Base-by-base conservation (phyloP, 2,797 vertebrate genomes). In the Eulemur mongoz region DNA sequence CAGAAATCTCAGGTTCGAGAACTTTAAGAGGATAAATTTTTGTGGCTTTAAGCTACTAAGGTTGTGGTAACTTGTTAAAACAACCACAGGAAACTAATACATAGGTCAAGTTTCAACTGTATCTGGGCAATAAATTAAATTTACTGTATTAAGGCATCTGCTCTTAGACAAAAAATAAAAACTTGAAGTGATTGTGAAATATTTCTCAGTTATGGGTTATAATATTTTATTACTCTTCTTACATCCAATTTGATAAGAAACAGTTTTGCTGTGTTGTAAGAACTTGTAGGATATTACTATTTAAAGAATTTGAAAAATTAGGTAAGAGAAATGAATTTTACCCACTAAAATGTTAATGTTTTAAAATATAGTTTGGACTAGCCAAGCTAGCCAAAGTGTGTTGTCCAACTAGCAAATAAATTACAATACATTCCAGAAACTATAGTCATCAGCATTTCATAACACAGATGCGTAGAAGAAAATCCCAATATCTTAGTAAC, bases 391-490 rank as follows among this genome's bases (percentile, higher is more conserved):
- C 35, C 59, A 92, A 86, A 86, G 59, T 52, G 50, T 35, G 13
- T 87, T 82, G 57, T 83, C 75, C 40, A 92, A 79, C 61, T 72
- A 79, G 54, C 76, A 93, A 87, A 30, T 82, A 90, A 91, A 48
- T 82, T 81, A 83, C 35, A 93, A 54, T 63, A 61, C 50, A 85
- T 73, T 20, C 88, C 88, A 93, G 50, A 83, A 92, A 91, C 48
- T 65, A 82, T 20, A 97, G 90, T 96, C 93, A 95, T 45, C 32
- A 81, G 20, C 9, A 81, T 90, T 97, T 97, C 88, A 54, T 84
- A 96, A 97, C 52, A 94, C 67, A 89, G 91, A 95, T 78, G 40
- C 45, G 75, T 91, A 87, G 30, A 84, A 69, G 15, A 95, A 97
- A 96, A 93, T 82, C 54, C 9, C 65, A 88, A n/a, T 89, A 92